phyloP scores from a whole-genome alignment of 2,888 invertebrate species.

The Ceraclea dissimilis region DNA sequence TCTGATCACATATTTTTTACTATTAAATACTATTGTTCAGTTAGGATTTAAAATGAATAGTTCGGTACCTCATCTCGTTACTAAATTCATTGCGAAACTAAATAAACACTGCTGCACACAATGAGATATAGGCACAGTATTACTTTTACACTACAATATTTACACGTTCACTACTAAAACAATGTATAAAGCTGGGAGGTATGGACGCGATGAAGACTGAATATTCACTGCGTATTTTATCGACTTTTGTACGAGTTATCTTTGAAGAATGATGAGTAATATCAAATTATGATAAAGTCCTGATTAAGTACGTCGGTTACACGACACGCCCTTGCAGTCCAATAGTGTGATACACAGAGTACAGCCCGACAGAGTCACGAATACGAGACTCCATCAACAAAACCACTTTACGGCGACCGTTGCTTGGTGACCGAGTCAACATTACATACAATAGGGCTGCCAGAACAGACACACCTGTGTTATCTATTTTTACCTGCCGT shows the following conservation, averaged over 20 bases:
- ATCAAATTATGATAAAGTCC: background rate
- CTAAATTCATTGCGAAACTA: too few species aligned
- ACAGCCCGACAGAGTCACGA: background rate
- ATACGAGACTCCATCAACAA: slow-evolving; percentile 10
- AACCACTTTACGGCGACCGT: slow-evolving; percentile 13
- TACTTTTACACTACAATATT: too few species aligned
- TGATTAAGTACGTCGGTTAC: background rate
- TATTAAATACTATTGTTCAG: too few species aligned
- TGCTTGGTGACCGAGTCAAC: slow-evolving; percentile 18
- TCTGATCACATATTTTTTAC: too few species aligned
- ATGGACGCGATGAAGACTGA: background rate
- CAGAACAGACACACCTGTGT: background rate
- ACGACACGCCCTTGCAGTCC: slow-evolving; percentile 15
- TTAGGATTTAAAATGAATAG: too few species aligned
- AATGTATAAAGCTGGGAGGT: background rate
- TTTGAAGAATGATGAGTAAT: background rate
- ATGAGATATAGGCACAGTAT: too few species aligned
- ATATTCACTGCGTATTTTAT: background rate
- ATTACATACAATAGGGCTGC: slow-evolving; percentile 1
- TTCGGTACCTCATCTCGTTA: too few species aligned
- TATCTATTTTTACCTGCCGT: too few species aligned
- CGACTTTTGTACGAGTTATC: background rate
- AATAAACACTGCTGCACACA: too few species aligned
- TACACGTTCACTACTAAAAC: too few species aligned
- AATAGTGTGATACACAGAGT: too few species aligned